Percentiles rank a stretch among this genome's conserved stretches.
Conservation (phyloP, 2,113 vertebrate species). For the Python bivittatus region DNA sequence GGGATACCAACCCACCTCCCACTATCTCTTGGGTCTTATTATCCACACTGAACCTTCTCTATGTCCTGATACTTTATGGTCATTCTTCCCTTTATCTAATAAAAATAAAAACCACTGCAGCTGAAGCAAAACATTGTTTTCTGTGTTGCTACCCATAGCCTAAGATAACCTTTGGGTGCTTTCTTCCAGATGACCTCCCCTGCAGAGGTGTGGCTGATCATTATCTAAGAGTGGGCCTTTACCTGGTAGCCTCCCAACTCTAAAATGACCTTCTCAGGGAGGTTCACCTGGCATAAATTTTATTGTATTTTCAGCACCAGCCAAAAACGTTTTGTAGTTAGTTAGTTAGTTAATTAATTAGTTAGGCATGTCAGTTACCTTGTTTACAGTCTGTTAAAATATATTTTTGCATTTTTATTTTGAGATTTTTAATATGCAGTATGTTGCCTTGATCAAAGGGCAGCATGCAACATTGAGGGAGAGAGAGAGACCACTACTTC, state of each 20-base stretch:
- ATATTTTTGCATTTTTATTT: not conserved
- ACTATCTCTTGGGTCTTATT: not conserved
- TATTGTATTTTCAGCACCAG: not conserved
- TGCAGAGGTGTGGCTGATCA: not conserved
- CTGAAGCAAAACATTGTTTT: not conserved
- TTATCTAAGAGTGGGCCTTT: not conserved
- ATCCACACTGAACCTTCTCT: not conserved
- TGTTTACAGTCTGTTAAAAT: no score
- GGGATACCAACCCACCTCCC: not conserved
- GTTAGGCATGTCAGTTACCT: no score
- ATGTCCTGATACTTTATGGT: not conserved
- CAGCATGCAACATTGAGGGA: not conserved
- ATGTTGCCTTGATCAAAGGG: not conserved
- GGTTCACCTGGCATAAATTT: not conserved
- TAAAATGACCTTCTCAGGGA: not conserved
- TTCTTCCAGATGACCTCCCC: not conserved
- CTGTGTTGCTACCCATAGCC: not conserved
- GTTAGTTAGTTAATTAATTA: not conserved
- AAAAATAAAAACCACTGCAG: not conserved
- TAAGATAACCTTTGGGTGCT: not conserved
- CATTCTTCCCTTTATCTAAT: not conserved
- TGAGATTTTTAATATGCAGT: not conserved
- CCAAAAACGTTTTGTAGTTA: not conserved
- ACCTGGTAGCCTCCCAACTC: not conserved
- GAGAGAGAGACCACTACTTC: not conserved